A percentile compares a stretch with the other conserved stretches of the same genome.
These are phyloP conservation scores for Scytalopus superciliaris DNA, from an alignment of 2,113 vertebrate species.

Conservation along the genomic window DNA sequence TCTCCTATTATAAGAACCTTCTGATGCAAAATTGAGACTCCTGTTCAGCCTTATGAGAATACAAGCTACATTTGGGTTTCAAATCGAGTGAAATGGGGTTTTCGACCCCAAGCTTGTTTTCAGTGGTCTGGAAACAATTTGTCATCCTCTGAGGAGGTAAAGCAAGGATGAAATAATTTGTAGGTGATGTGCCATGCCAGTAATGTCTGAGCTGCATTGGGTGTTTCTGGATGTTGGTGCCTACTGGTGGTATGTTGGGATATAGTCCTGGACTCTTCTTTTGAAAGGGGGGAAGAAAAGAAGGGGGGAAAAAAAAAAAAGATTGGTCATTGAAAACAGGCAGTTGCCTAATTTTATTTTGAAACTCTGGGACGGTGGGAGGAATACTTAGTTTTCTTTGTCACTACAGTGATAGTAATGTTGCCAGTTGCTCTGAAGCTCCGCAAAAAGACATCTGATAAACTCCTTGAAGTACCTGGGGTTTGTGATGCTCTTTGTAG, in stretches of 20 bases:
- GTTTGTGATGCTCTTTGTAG: not conserved
- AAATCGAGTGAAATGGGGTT: not conserved
- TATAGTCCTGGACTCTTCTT: not conserved
- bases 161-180: not conserved
- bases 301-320: not conserved
- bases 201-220: not conserved
- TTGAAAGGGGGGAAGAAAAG: accelerated
- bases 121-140: not conserved
- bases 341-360: not conserved
- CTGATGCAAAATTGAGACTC: not conserved
- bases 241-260: not conserved
- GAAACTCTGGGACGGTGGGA: not conserved
- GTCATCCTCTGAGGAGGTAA: not conserved
- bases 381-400: not conserved
- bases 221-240: not conserved
- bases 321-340: not conserved
- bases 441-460: not conserved
- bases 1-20: not conserved
- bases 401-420: not conserved
- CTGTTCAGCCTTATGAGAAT: not conserved
- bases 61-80: not conserved
- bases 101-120: not conserved
- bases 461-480: not conserved
- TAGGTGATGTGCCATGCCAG: not conserved
- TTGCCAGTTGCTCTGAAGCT: not conserved